Percentiles rank a stretch among this genome's conserved stretches.
Evolutionary conservation across 2,797 vertebrate genomes (phyloP).

Genomic region (Notolepis coatsorum): DNA sequence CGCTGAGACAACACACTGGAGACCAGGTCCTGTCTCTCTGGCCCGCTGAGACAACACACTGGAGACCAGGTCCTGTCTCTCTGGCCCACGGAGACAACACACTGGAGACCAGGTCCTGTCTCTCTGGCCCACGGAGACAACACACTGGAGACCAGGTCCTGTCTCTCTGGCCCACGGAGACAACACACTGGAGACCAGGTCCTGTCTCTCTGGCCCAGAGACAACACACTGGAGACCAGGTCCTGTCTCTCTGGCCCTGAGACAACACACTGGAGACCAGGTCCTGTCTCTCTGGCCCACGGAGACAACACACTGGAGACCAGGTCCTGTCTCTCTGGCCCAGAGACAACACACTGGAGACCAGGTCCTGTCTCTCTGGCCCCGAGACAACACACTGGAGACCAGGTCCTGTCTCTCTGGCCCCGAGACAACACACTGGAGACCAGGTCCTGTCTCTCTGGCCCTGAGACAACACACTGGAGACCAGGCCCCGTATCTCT

Average conservation of each 20-base stretch:
- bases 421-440: constrained; percentile 59
- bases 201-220: constrained; percentile 51
- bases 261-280: constrained; percentile 54
- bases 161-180: constrained; percentile 58
- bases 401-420: constrained; percentile 38
- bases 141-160: constrained; percentile 48
- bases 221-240: constrained; percentile 53
- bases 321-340: constrained; percentile 37
- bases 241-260: constrained; percentile 47
- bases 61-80: constrained; percentile 38
- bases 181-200: constrained; percentile 50
- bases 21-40: constrained; percentile 37
- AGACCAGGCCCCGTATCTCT: constrained; percentile 36
- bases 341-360: constrained; percentile 60
- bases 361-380: constrained; percentile 38
- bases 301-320: constrained; percentile 60
- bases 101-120: constrained; percentile 48
- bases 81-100: constrained; percentile 54
- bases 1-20: constrained; percentile 61
- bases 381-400: constrained; percentile 59
- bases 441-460: constrained; percentile 37
- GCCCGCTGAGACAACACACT: constrained; percentile 62
- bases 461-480: constrained; percentile 60
- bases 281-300: constrained; percentile 42
- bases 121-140: constrained; percentile 57